Conservation (phyloP, 2,797 vertebrate species). For the Thalassophryne amazonica region DNA sequence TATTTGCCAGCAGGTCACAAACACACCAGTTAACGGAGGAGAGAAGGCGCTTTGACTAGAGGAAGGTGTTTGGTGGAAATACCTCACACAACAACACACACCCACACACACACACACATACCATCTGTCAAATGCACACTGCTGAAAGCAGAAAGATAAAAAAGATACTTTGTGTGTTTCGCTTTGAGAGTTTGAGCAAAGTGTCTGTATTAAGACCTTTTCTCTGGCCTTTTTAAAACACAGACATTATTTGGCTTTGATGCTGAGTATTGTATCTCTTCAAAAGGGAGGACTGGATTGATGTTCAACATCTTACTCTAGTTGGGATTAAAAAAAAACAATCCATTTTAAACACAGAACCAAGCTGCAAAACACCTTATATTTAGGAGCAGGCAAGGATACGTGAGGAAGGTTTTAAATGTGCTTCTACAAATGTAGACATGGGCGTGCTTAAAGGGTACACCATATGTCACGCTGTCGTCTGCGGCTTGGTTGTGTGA, state of each 20-base stretch:
- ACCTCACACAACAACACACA: no score
- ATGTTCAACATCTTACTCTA: slow-evolving; percentile 29
- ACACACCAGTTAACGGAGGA: slow-evolving; percentile 17
- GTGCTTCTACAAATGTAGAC: not conserved
- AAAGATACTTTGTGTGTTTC: slow-evolving; percentile 38
- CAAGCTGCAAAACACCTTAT: slow-evolving; percentile 14
- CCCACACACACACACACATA: slow-evolving; percentile 9
- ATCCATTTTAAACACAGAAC: slow-evolving; percentile 21
- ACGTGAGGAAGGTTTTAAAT: no score
- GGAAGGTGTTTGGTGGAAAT: slow-evolving; percentile 25
- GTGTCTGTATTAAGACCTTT: slow-evolving; percentile 57
- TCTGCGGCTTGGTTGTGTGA: no score
- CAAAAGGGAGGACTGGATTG: slow-evolving; percentile 35
- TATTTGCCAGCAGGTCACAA: slow-evolving; percentile 33
- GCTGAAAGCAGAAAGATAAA: slow-evolving; percentile 25
- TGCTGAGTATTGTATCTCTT: slow-evolving; percentile 46
- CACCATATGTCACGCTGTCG: no score
- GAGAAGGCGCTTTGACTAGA: slow-evolving; percentile 24
- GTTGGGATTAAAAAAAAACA: slow-evolving; percentile 16
- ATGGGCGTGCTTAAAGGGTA: not conserved
- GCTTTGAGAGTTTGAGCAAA: slow-evolving; percentile 55
- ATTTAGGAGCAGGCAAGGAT: not conserved
- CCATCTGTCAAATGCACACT: slow-evolving; percentile 40
- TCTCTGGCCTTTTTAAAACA: slow-evolving; percentile 47
- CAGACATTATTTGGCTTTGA: slow-evolving; percentile 52